These are phyloP conservation scores for Muraenolepis orangiensis DNA, from an alignment of 2,797 vertebrate genomes.

Conservation along the genomic window DNA sequence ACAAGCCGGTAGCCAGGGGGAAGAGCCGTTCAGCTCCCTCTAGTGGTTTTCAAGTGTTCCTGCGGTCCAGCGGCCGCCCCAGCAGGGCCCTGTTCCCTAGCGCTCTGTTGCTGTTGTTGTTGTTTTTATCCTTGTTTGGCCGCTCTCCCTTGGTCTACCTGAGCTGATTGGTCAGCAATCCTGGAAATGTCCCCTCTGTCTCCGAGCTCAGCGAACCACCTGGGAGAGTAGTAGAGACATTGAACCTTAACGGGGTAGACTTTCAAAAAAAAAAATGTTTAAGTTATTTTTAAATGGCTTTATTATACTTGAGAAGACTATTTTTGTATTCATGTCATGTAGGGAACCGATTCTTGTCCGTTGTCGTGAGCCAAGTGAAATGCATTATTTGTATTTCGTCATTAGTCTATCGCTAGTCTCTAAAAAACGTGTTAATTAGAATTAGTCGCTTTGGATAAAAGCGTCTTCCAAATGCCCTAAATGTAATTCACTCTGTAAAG, in stretches of 20 bases:
- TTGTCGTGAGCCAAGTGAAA: neutral
- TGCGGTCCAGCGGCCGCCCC: conserved; percentile 2
- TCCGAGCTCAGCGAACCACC: conserved; percentile 88
- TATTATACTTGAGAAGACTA: neutral
- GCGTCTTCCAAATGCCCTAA: too few species aligned
- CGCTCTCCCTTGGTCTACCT: conserved; percentile 68
- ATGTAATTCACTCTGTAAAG: too few species aligned
- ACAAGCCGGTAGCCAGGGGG: conserved; percentile 19
- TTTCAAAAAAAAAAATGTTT: too few species aligned
- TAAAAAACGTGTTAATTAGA: neutral
- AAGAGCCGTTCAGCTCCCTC: conserved; percentile 37
- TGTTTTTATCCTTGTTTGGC: too few species aligned
- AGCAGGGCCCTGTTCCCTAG: conserved; percentile 2
- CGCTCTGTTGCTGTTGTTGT: conserved; percentile 18
- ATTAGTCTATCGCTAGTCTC: neutral
- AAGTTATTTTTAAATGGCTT: neutral
- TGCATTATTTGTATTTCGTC: neutral
- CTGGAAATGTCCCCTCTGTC: conserved; percentile 77
- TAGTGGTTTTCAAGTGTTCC: conserved; percentile 69
- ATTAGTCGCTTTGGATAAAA: too few species aligned
- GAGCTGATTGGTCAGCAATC: conserved; percentile 85
- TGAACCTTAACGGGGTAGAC: neutral
- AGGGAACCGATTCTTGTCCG: neutral
- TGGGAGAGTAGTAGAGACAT: conserved; percentile 43
- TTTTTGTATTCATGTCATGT: neutral